phyloP scores from a whole-genome alignment of 2,113 vertebrate genomes.

The Setophaga petechia region DNA sequence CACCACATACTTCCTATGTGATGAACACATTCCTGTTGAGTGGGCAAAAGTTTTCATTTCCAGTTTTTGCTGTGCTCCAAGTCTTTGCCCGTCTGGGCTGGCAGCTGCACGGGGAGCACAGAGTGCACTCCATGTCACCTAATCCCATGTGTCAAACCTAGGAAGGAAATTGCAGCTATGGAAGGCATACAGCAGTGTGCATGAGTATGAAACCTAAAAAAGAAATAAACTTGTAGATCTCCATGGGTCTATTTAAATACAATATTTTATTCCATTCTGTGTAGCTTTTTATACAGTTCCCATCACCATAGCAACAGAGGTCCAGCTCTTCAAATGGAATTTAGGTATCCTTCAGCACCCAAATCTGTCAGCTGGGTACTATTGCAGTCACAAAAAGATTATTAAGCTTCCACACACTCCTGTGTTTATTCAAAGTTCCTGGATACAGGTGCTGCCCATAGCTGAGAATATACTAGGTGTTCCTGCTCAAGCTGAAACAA shows the following conservation, averaged over 20 bases:
- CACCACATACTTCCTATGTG: not conserved
- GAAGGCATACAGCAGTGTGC: not conserved
- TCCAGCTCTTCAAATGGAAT: conserved; percentile 8
- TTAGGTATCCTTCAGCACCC: conserved; percentile 28
- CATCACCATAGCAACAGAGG: conserved; percentile 48
- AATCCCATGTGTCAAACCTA: not conserved
- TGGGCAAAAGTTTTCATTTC: not conserved
- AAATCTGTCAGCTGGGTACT: not conserved
- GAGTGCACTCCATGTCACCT: not conserved
- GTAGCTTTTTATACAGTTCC: conserved; percentile 17
- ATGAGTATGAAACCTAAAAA: not conserved
- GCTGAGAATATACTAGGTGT: not conserved
- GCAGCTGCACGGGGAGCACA: not conserved
- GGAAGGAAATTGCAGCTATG: not conserved
- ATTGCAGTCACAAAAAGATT: not conserved
- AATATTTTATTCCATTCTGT: conserved; percentile 33
- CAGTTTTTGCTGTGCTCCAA: not conserved
- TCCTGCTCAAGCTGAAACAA: not conserved
- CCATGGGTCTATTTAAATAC: not conserved
- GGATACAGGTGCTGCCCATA: not conserved
- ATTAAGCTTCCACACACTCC: not conserved
- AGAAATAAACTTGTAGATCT: conserved; percentile 13
- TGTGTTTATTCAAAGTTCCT: not conserved
- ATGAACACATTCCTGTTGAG: not conserved
- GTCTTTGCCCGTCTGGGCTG: not conserved